Evolutionary conservation across 2,113 vertebrate species (phyloP).

Genomic region (Hippocampus barbouri): DNA sequence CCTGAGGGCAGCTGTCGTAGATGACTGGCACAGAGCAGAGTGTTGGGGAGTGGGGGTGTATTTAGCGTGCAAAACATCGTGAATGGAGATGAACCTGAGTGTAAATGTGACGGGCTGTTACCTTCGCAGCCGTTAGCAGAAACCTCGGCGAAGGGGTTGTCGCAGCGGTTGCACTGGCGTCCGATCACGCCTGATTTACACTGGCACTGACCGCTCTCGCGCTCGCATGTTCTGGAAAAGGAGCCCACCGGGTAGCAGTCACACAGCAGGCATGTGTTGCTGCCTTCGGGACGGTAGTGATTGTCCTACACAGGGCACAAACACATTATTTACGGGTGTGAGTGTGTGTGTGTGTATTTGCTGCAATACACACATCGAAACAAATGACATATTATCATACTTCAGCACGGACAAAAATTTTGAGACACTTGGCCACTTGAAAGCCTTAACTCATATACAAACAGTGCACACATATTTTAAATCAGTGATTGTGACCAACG

Average conservation of each 20-base stretch:
- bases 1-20: constrained; percentile 93
- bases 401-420: too few relatives aligned
- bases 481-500: too few relatives aligned
- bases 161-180: constrained; percentile 89
- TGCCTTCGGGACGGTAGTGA: constrained; percentile 78
- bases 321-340: too few relatives aligned
- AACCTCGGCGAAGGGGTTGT: constrained; percentile 96
- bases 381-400: too few relatives aligned
- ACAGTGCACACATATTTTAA: too few relatives aligned
- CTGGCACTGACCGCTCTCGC: constrained; percentile 83
- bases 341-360: too few relatives aligned
- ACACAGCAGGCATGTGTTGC: constrained; percentile 80
- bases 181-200: constrained; percentile 93
- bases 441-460: too few relatives aligned
- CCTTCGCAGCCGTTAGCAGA: constrained; percentile 89
- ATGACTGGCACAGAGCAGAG: constrained; percentile 76
- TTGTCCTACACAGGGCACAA: constrained; percentile 79
- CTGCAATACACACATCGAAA: too few relatives aligned
- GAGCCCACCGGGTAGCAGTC: constrained; percentile 92
- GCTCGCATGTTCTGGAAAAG: constrained; percentile 83
- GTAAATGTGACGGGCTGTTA: constrained; percentile 42
- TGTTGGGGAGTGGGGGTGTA: constrained; percentile 6
- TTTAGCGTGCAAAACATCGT: background rate
- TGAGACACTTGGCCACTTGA: too few relatives aligned
- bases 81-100: constrained; percentile 12